Evolutionary conservation across 2,888 invertebrate species (phyloP).

Genomic region (Andrena marginata): DNA sequence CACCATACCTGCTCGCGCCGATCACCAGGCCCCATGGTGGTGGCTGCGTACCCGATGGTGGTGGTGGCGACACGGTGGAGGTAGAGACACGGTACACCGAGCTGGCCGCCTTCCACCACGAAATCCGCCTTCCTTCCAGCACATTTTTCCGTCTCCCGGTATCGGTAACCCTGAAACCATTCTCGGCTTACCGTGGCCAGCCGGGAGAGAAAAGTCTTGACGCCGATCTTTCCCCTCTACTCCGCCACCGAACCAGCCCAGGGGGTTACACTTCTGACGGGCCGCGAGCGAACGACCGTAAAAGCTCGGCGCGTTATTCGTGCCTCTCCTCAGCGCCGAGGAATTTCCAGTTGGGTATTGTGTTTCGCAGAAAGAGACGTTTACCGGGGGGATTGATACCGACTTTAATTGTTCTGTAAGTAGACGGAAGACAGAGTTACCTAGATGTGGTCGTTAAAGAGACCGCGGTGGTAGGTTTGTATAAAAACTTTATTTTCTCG

Average conservation of each 20-base stretch:
- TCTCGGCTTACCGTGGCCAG: constrained; percentile 47
- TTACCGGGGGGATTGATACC: background rate
- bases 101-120: constrained; percentile 31
- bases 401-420: background rate
- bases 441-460: background rate
- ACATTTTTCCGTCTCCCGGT: constrained; percentile 42
- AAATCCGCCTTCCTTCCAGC: constrained; percentile 57
- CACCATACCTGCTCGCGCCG: constrained; percentile 58
- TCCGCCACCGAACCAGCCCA: constrained; percentile 2
- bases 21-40: constrained; percentile 43
- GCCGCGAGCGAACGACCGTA: background rate
- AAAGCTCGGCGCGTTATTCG: background rate
- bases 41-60: constrained; percentile 31
- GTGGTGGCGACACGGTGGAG: constrained; percentile 14
- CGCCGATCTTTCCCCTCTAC: constrained; percentile 19
- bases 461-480: constrained; percentile 43
- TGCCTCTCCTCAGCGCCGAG: background rate
- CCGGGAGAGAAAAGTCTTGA: constrained; percentile 23
- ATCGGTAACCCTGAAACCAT: constrained; percentile 65
- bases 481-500: constrained; percentile 72
- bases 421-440: background rate
- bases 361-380: background rate
- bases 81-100: constrained; percentile 17
- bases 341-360: background rate
- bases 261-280: constrained; percentile 31